Conservation (phyloP, 64 coral and sea anemone genomes). For the Pachyseris speciosa region DNA sequence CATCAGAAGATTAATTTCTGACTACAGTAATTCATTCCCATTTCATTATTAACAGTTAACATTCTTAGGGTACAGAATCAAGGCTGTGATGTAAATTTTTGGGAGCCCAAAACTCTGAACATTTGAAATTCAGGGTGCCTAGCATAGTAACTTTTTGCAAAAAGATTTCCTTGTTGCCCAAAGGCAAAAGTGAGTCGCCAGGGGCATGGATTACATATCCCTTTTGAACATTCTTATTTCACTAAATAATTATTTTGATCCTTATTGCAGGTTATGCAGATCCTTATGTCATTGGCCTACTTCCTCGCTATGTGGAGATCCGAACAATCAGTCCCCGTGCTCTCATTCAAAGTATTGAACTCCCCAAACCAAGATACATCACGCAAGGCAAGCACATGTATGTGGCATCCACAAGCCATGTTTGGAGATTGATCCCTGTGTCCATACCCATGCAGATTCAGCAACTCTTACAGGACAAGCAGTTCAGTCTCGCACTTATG, state of each 20-base stretch:
- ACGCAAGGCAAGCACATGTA: slow-evolving; percentile 90
- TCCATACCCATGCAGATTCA: slow-evolving; percentile 96
- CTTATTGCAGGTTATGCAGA: slow-evolving; percentile 72
- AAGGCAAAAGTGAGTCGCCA: too few species aligned
- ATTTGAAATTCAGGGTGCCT: too few species aligned
- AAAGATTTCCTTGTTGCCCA: too few species aligned
- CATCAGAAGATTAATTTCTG: too few species aligned
- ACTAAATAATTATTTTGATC: neutral
- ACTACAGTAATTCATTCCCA: too few species aligned
- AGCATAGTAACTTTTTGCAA: too few species aligned
- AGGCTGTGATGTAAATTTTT: too few species aligned
- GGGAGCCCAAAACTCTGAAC: too few species aligned
- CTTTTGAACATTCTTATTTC: neutral
- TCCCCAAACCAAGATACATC: slow-evolving; percentile 82
- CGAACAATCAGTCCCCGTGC: slow-evolving; percentile 92
- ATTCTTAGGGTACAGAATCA: too few species aligned
- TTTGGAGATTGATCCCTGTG: slow-evolving; percentile 97
- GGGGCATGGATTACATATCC: too few species aligned
- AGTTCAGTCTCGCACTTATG: slow-evolving; percentile 94
- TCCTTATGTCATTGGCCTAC: slow-evolving; percentile 95
- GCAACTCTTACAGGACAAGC: slow-evolving; percentile 93
- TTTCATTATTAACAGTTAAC: too few species aligned
- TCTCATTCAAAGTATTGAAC: slow-evolving; percentile 96
- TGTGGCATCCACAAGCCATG: slow-evolving; percentile 85
- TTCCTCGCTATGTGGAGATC: slow-evolving; percentile 93